phyloP scores from a whole-genome alignment of 92 coral and sea anemone species.

The Epizoanthus illoricatus region DNA sequence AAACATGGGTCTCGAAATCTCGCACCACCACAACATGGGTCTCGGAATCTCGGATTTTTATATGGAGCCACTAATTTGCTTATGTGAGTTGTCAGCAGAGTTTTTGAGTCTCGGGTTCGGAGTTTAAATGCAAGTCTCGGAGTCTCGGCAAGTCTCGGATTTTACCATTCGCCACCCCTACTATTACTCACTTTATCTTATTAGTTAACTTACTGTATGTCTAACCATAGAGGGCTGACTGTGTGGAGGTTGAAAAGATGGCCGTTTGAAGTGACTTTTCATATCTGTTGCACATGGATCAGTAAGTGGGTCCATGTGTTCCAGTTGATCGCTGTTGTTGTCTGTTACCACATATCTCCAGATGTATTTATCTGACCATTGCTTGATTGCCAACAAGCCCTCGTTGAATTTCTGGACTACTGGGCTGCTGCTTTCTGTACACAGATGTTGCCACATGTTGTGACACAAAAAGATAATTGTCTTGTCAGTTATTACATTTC shows the following conservation, averaged over 20 bases:
- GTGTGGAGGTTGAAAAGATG: background rate
- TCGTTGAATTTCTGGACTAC: conserved; percentile 27
- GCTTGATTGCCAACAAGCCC: conserved; percentile 23
- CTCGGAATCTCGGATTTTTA: no score
- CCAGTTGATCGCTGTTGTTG: conserved; percentile 10
- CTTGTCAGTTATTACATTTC: no score
- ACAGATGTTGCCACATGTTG: background rate
- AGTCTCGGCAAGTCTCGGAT: no score
- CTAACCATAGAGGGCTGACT: background rate
- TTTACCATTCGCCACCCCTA: no score
- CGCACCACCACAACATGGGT: no score
- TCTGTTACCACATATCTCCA: conserved; percentile 58
- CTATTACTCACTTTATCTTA: background rate
- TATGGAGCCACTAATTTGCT: no score
- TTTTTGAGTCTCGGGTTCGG: no score
- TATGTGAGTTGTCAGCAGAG: no score
- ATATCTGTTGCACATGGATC: conserved; percentile 27
- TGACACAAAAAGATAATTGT: background rate
- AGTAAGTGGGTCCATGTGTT: background rate
- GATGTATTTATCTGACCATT: conserved; percentile 65
- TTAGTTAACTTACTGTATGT: background rate
- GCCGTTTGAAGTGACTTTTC: conserved; percentile 25
- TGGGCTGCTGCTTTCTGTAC: conserved; percentile 20
- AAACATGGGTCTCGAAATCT: no score
- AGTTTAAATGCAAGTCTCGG: no score